Evolutionary conservation across 2,888 invertebrate genomes (phyloP), one percentile per base, ranked within the genome.

Genomic region (Ophion ellenae): DNA sequence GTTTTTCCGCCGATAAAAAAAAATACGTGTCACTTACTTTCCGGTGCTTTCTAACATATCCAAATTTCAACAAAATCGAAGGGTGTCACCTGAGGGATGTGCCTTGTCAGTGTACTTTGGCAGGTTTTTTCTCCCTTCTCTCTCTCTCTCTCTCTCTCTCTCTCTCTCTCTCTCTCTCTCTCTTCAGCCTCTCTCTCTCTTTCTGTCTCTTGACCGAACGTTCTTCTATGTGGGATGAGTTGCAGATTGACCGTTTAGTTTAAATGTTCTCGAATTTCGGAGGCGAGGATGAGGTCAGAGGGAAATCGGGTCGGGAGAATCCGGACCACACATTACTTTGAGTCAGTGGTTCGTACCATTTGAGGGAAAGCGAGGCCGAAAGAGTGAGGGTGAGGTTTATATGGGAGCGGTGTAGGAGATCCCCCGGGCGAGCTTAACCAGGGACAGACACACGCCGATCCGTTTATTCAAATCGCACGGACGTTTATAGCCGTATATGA

Each of bases 381-480:
- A 36, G 36, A 57, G 57, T n/a, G 11, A 28, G 36, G 63, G 24
- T 36, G 14, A 28, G 28, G 70, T 53, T 53, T 32, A 59, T 66
- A 24, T 36, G 70, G 14, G 70, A 76, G 70, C 75, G 36, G 75
- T 57, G 69, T 17, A 74, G 36, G 69, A 78, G 45, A 45, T 75
- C 79, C 79, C 79, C 59, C 36, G 79, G 64, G 78, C 75, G 63
- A 59, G 76, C 59, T 78, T 76, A 84, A 88, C 75, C 74, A 73
- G 81, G 75, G 80, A 67, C 74, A 36, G 81, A 70, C 86, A 79
- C 80, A 77, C 82, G 87, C 86, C 86, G 84, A 88, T 89, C 85
- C 88, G 82, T 89, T 90, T 89, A 91, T 90, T 90, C 88, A 90
- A 90, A 91, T 90, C 87, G 79, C 70, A 64, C 76, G 78, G 82